phyloP scores from a whole-genome alignment of 2,888 invertebrate species.

The Scaptomyza cyrtandrae region DNA sequence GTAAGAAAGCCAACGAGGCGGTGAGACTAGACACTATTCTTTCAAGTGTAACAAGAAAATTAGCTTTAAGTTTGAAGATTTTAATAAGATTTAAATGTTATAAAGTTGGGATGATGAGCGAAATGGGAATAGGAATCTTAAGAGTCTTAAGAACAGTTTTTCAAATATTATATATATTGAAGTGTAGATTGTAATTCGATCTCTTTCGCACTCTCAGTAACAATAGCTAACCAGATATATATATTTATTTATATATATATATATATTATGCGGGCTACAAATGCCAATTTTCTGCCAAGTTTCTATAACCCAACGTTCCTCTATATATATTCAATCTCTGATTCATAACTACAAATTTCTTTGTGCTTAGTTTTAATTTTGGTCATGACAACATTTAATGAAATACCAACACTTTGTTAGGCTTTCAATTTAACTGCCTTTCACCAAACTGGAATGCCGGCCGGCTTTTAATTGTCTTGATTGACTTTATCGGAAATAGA shows the following conservation, averaged over 20 bases:
- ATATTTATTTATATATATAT: no score
- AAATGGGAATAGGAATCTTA: no score
- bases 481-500: slow-evolving; percentile 30
- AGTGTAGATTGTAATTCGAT: no score
- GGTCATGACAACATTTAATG: slow-evolving; percentile 28
- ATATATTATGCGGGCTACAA: not conserved
- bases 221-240: not conserved
- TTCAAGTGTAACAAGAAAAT: slow-evolving; percentile 13
- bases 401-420: not conserved
- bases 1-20: slow-evolving; percentile 28
- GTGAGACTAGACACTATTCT: slow-evolving; percentile 3
- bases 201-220: no score
- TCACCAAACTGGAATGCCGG: slow-evolving; percentile 20
- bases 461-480: slow-evolving; percentile 39
- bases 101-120: no score
- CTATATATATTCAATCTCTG: slow-evolving; percentile 8
- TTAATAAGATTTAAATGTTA: no score
- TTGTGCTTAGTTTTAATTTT: slow-evolving; percentile 24
- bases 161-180: no score
- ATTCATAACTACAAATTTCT: slow-evolving; percentile 27
- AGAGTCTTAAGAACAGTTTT: no score
- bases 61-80: slow-evolving; percentile 8
- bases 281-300: no score
- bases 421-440: slow-evolving; percentile 19
- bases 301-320: not conserved